A percentile compares a stretch with the other conserved stretches of the same genome.
Conservation (phyloP, 2,113 vertebrate species). For the Xiphorhynchus elegans region DNA sequence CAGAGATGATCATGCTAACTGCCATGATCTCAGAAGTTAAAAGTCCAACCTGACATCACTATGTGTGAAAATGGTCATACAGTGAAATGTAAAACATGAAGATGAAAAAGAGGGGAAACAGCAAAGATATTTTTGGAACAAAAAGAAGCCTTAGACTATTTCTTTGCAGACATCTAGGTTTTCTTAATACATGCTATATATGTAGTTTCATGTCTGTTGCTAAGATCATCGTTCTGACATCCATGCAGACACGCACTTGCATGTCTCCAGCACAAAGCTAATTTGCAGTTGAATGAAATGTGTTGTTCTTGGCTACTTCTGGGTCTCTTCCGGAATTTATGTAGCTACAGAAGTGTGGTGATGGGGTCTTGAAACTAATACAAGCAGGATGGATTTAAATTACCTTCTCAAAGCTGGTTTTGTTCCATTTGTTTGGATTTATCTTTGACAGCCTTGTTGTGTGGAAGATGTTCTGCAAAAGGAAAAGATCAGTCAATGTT, state of each 20-base stretch:
- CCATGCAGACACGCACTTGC: neutral
- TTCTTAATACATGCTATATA: neutral
- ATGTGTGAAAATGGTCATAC: neutral
- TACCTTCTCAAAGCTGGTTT: neutral
- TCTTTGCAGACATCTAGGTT: neutral
- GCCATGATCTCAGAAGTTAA: neutral
- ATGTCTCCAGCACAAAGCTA: neutral
- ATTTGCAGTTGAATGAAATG: neutral
- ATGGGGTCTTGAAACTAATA: neutral
- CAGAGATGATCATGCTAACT: neutral
- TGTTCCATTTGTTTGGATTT: neutral
- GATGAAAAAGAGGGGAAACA: neutral
- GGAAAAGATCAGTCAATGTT: neutral
- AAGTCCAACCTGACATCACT: neutral
- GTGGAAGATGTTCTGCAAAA: neutral
- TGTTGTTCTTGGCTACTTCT: neutral
- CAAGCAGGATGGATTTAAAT: neutral
- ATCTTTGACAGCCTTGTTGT: neutral
- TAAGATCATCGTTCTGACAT: neutral
- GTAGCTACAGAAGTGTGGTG: neutral
- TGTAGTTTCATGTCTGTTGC: neutral
- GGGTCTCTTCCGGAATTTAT: neutral
- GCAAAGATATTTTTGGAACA: neutral
- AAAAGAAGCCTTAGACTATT: neutral
- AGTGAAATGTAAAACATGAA: neutral